phyloP scores from a whole-genome alignment of 2,888 invertebrate genomes.

The Latrodectus elegans region DNA sequence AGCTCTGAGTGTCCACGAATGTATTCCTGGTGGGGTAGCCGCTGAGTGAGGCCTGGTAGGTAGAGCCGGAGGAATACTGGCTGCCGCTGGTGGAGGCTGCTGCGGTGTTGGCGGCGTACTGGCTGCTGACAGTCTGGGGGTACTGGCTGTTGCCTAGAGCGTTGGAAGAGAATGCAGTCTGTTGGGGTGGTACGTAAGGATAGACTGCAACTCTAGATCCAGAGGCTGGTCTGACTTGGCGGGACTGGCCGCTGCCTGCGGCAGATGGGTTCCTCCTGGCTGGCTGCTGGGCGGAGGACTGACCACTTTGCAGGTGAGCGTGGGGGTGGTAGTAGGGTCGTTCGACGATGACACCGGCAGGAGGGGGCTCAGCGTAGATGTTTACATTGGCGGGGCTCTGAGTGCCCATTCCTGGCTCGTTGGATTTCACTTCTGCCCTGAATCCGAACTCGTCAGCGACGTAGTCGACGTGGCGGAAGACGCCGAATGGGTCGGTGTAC shows the following conservation, averaged over 20 bases:
- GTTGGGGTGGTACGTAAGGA: conserved; percentile 40
- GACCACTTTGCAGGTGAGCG: conserved; percentile 10
- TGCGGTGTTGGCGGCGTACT: conserved; percentile 53
- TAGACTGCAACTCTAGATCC: conserved; percentile 36
- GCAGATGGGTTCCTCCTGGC: conserved; percentile 43
- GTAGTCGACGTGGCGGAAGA: conserved; percentile 68
- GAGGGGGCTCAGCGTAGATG: conserved; percentile 64
- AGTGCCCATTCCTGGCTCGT: conserved; percentile 67
- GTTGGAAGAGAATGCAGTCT: conserved; percentile 32
- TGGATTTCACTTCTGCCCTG: conserved; percentile 66
- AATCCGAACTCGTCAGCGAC: conserved; percentile 65
- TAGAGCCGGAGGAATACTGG: conserved; percentile 45
- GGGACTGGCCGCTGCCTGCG: conserved; percentile 29
- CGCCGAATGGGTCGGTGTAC: conserved; percentile 67
- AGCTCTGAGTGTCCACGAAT: conserved; percentile 21
- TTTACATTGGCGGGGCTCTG: conserved; percentile 64
- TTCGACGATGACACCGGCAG: conserved; percentile 64
- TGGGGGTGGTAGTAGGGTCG: conserved; percentile 61
- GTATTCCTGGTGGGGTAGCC: conserved; percentile 29
- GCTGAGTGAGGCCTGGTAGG: conserved; percentile 16
- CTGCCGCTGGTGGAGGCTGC: conserved; percentile 13
- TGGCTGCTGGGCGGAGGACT: conserved; percentile 34
- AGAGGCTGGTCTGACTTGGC: conserved; percentile 36
- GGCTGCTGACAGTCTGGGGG: conserved; percentile 48
- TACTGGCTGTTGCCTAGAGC: conserved; percentile 32